Conservation (phyloP, 2,888 invertebrate species). For the Epistrophe eligans region DNA sequence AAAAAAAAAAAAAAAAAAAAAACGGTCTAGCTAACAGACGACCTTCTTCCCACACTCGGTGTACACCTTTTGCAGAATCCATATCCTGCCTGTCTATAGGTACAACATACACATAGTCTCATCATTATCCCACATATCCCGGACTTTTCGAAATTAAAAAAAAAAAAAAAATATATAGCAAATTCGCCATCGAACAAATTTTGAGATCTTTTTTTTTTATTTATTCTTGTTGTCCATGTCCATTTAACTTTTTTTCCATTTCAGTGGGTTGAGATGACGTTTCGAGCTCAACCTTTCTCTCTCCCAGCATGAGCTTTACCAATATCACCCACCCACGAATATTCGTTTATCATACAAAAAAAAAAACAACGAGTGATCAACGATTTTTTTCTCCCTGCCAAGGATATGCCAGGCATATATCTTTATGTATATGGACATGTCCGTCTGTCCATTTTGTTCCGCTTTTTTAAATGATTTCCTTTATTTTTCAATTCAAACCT, state of each 20-base stretch:
- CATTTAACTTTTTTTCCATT: constrained; percentile 29
- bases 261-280: constrained; percentile 57
- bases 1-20: constrained; percentile 26
- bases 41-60: constrained; percentile 60
- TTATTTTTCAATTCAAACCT: constrained; percentile 53
- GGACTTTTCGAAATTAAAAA: constrained; percentile 24
- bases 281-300: constrained; percentile 31
- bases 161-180: constrained; percentile 36
- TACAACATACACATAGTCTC: constrained; percentile 31
- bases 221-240: constrained; percentile 15
- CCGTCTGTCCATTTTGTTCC: constrained; percentile 74
- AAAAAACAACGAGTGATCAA: constrained; percentile 59
- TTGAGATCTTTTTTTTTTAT: constrained; percentile 29
- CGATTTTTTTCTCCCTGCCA: constrained; percentile 53
- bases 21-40: constrained; percentile 53
- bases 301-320: constrained; percentile 48
- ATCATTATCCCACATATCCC: constrained; percentile 70
- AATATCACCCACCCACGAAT: constrained; percentile 60
- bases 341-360: constrained; percentile 25
- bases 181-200: constrained; percentile 71
- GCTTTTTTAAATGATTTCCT: constrained; percentile 53
- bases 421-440: constrained; percentile 59
- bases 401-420: constrained; percentile 59
- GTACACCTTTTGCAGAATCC: constrained; percentile 26
- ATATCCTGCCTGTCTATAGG: constrained; percentile 32